phyloP scores from a whole-genome alignment of 1,140 invertebrate species.

The Brachionus asplanchnoidis region DNA sequence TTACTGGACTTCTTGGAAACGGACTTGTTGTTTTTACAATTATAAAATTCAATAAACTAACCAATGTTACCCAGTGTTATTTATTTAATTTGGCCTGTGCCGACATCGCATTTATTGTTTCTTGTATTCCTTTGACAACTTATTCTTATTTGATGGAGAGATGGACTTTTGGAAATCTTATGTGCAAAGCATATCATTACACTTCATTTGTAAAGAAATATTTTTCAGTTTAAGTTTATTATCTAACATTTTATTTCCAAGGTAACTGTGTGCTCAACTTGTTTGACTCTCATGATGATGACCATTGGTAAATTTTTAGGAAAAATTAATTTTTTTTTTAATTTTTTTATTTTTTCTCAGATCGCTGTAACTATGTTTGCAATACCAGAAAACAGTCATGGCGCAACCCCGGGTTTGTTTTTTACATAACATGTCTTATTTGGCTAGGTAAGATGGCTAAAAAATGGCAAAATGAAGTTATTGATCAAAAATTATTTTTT shows the following conservation, averaged over 20 bases:
- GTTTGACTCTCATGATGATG: constrained; percentile 51
- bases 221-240: background rate
- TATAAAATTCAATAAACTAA: constrained; percentile 16
- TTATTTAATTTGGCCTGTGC: constrained; percentile 36
- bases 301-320: constrained; percentile 46
- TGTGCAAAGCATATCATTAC: constrained; percentile 38
- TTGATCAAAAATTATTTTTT: too few relatives aligned
- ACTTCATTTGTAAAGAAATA: constrained; percentile 2
- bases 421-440: constrained; percentile 10
- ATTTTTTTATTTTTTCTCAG: background rate
- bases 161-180: constrained; percentile 29
- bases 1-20: constrained; percentile 15
- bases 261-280: constrained; percentile 51
- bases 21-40: constrained; percentile 21
- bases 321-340: background rate
- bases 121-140: background rate
- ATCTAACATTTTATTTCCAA: constrained; percentile 31
- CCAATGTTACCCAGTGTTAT: constrained; percentile 39
- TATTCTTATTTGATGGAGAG: background rate
- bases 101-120: constrained; percentile 22
- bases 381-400: constrained; percentile 4
- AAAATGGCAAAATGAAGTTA: background rate
- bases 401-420: constrained; percentile 28
- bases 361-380: constrained; percentile 28
- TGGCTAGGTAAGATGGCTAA: background rate